Conservation (phyloP, 2,113 vertebrate species). For the Muscicapa adusta region DNA sequence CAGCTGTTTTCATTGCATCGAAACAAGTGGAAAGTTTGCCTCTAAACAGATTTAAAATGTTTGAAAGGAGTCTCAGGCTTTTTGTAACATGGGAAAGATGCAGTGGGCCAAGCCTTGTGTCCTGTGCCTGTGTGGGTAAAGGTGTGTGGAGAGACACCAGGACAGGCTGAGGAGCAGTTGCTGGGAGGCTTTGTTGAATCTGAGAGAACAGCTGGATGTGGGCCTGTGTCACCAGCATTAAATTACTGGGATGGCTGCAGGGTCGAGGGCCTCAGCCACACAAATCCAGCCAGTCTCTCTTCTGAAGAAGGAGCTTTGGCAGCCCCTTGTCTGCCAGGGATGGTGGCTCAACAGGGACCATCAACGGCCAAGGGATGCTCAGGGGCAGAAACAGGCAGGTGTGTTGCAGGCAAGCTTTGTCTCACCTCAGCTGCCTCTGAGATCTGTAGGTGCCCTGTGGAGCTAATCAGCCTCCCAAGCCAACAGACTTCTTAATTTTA, state of each 20-base stretch:
- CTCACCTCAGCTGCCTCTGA: neutral
- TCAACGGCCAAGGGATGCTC: neutral
- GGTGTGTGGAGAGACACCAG: rapidly evolving
- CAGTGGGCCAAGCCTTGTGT: rapidly evolving
- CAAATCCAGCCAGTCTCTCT: neutral
- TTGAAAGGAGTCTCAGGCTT: neutral
- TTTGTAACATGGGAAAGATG: neutral
- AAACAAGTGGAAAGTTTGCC: neutral
- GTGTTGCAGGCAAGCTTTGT: rapidly evolving
- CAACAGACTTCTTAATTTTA: neutral
- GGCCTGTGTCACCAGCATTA: neutral
- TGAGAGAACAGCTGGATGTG: neutral
- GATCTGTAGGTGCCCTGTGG: neutral
- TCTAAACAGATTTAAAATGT: neutral
- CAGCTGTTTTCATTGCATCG: neutral
- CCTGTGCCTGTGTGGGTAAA: rapidly evolving
- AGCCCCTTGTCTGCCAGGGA: neutral
- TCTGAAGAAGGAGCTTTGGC: neutral
- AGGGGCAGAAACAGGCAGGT: neutral
- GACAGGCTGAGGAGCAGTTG: neutral
- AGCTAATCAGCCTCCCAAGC: neutral
- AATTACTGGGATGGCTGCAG: neutral
- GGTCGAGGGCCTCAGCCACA: neutral
- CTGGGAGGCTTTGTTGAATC: neutral
- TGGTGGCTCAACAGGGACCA: neutral